Base-by-base conservation (phyloP, 2,888 invertebrate species). In the Melinaea marsaeus region DNA sequence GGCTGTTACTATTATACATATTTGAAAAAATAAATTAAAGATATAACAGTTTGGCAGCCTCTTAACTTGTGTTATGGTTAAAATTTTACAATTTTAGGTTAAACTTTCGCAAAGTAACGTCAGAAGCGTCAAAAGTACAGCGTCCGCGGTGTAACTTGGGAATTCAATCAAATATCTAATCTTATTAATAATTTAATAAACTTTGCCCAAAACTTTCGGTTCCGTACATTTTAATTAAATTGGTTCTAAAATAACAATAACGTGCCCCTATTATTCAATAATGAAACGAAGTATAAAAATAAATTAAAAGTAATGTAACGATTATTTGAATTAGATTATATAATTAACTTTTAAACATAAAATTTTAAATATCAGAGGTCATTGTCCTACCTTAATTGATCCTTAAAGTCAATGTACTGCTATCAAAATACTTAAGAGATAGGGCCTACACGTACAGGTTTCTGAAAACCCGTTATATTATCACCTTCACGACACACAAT, bases 141-240 rank as follows among this genome's bases (percentile, higher is more conserved):
- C 58, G 58, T 66, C 63, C 68, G 66, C 61, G 64, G 70, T 70
- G 69, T 69, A 74, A 75, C 75, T 75, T 73, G 61, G 57, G 64
- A 76, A 76, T 75, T 72, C 74, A 74, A 76, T 79, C 74, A 77
- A 78, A 78, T 71, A 73, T 70, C 64, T 77, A 79, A 79, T 75
- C 70, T 71, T 72, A 75, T 77, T 74, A 77, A 74, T 76, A 75
- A 77, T 75, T 75, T 75, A 74, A 77, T 77, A 74, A 75, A 75
- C 68, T 73, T 69, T 66, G 68, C 66, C 72, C 70, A 72, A 70
- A 75, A 72, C 42, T 51, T 51, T 74, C 68, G 70, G 72, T 73
- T 69, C 37, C n/a, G 37, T 48, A 48, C 37, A 37, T 33, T 57
- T 60, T 60, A 55, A 51, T 51, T 51, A 51, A 51, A 51, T 51